Evolutionary conservation across 2,797 vertebrate species (phyloP).

Genomic region (Pangasius mekongensis): DNA sequence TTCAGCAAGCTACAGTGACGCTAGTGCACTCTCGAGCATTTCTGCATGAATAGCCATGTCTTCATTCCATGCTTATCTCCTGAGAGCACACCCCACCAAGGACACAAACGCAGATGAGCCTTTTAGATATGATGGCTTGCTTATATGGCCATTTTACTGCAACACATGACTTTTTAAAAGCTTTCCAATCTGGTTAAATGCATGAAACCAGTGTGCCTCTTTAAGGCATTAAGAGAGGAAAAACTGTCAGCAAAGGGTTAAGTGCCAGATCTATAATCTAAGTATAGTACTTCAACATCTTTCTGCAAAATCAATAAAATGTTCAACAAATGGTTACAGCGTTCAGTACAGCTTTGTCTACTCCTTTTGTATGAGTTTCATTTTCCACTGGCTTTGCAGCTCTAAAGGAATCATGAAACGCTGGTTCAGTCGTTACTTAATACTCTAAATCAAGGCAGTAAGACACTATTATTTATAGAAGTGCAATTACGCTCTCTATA

Average conservation of each 20-base stretch:
- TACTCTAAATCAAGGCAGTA: constrained; percentile 28
- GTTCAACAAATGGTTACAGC: constrained; percentile 17
- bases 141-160: constrained; percentile 42
- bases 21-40: constrained; percentile 50
- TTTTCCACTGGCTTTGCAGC: constrained; percentile 22
- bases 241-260: constrained; percentile 13
- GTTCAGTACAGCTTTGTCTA: background rate
- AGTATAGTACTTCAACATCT: constrained; percentile 1
- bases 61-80: constrained; percentile 51
- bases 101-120: constrained; percentile 27
- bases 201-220: constrained; percentile 13
- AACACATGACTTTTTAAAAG: constrained; percentile 45
- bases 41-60: constrained; percentile 52
- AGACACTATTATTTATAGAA: constrained; percentile 38
- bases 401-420: constrained; percentile 26
- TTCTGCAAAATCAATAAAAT: constrained; percentile 21
- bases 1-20: constrained; percentile 44
- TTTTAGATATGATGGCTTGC: constrained; percentile 40
- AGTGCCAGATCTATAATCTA: constrained; percentile 18
- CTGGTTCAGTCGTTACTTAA: constrained; percentile 29
- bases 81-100: constrained; percentile 40
- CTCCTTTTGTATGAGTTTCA: constrained; percentile 2
- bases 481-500: constrained; percentile 30
- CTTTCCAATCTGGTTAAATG: constrained; percentile 38
- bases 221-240: constrained; percentile 18